These are phyloP conservation scores for Boleophthalmus pectinirostris DNA, from an alignment of 2,113 vertebrate species.

Conservation along the genomic window DNA sequence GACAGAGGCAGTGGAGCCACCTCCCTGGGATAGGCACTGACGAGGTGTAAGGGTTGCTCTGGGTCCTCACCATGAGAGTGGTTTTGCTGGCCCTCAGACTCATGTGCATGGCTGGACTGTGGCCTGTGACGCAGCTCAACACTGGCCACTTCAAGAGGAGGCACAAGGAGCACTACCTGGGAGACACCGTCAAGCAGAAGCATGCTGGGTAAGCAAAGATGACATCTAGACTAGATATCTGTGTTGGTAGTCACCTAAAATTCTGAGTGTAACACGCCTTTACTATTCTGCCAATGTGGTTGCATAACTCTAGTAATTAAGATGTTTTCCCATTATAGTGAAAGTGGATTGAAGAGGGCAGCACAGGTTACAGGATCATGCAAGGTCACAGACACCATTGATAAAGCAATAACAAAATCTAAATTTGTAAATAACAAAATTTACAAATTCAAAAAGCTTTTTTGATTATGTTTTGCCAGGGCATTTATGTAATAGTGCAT, in stretches of 20 bases:
- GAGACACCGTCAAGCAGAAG: constrained; percentile 64
- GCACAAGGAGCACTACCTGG: constrained; percentile 69
- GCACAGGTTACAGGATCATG: constrained; percentile 17
- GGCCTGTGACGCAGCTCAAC: constrained; percentile 68
- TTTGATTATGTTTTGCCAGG: not conserved
- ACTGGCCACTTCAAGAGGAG: constrained; percentile 71
- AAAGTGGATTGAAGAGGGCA: constrained; percentile 13
- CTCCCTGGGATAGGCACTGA: constrained; percentile 48
- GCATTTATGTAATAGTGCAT: not conserved
- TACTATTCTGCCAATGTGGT: constrained; percentile 13
- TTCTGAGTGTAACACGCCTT: not conserved
- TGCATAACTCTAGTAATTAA: constrained; percentile 18
- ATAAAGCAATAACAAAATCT: not conserved
- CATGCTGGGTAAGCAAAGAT: constrained; percentile 70
- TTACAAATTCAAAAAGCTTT: not conserved
- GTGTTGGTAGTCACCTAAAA: not conserved
- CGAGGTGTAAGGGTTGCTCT: constrained; percentile 42
- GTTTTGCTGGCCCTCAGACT: constrained; percentile 68
- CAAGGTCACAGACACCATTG: constrained; percentile 4
- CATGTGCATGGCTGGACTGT: constrained; percentile 73
- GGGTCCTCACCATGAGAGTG: constrained; percentile 71
- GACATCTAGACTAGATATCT: not conserved
- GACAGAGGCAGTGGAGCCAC: constrained; percentile 45
- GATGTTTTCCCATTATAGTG: constrained; percentile 3
- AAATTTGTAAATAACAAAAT: not conserved